Base-by-base conservation (phyloP, 1,140 invertebrate species). In the Holcopasites calliopsidis region DNA sequence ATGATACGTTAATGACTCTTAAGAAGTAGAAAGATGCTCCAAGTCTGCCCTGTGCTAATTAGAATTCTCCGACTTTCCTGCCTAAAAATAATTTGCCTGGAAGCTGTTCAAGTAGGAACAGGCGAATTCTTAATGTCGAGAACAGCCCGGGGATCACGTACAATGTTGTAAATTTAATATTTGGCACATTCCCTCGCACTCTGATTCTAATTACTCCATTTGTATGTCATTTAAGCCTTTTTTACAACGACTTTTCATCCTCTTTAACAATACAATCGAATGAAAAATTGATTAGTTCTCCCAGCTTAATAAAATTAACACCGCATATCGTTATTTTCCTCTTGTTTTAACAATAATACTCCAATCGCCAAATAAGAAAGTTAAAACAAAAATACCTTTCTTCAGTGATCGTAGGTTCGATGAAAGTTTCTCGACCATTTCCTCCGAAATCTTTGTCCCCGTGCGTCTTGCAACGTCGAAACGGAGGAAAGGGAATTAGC, bases 1-100 rank as follows among this genome's bases (percentile, higher is more conserved):
- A 62, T 26, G 60, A 62, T 44, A 47, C 60, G 60, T 62, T 62
- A 47, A 62, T 62, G 40, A 16, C 60, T 44, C 60, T 62, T 62
- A 62, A 44, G 40, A 62, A 47, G 60, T 33, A 21, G 40, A 64
- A 64, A 47, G 26, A 31, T 44, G 26, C 11, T 21, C 7, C 8
- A n/a, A 21, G 18, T 31, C n/a, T 21, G 6, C 33, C 8, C 3
- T 44, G 40, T 13, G 18, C 26, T 62, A 62, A 64, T 64, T 64
- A 47, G 60, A 64, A 47, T 47, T 33, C 44, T 13, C 40, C 44
- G 26, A 31, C 40, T 47, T 64, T 47, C 28, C 26, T 64, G 16
- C 40, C 60, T 64, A 47, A 47, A 47, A 64, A 64, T 64, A 64
- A 64, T 64, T 64, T 64, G 28, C n/a, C 58, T 44, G 58, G 28